These are phyloP conservation scores for Gymnothorax reevesii DNA, from an alignment of 2,797 vertebrate species.

Conservation along the genomic window DNA sequence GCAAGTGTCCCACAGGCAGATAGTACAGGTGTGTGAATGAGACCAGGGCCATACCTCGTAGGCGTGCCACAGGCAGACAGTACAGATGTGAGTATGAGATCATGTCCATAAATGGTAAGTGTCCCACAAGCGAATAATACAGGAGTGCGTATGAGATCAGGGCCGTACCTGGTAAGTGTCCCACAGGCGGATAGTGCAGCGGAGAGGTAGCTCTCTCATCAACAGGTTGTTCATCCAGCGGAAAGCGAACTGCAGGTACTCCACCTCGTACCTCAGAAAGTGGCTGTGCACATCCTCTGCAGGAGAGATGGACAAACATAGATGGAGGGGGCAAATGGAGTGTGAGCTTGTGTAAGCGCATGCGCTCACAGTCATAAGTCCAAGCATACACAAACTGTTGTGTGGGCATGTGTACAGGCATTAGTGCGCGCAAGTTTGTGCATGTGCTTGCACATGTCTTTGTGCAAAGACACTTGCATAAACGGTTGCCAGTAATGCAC, in stretches of 20 bases:
- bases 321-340: neutral
- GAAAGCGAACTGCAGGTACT: conserved; percentile 97
- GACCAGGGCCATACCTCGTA: no score
- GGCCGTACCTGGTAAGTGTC: conserved; percentile 93
- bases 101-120: no score
- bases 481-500: neutral
- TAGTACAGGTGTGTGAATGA: neutral
- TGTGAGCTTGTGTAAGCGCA: no score
- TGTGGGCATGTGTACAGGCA: neutral
- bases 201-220: conserved; percentile 94
- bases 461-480: neutral
- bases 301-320: conserved; percentile 48
- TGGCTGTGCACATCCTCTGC: conserved; percentile 92
- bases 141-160: no score
- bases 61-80: no score
- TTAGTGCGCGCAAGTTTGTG: neutral
- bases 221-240: conserved; percentile 99
- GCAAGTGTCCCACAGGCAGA: neutral
- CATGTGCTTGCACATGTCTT: neutral
- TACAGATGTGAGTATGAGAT: neutral
- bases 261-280: conserved; percentile 91
- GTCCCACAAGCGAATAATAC: no score
- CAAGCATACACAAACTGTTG: no score
- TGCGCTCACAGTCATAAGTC: no score
- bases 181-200: conserved; percentile 97